Evolutionary conservation across 1,140 invertebrate genomes (phyloP), one percentile per base, ranked within the genome.

Genomic region (Drosophila nannoptera): DNA sequence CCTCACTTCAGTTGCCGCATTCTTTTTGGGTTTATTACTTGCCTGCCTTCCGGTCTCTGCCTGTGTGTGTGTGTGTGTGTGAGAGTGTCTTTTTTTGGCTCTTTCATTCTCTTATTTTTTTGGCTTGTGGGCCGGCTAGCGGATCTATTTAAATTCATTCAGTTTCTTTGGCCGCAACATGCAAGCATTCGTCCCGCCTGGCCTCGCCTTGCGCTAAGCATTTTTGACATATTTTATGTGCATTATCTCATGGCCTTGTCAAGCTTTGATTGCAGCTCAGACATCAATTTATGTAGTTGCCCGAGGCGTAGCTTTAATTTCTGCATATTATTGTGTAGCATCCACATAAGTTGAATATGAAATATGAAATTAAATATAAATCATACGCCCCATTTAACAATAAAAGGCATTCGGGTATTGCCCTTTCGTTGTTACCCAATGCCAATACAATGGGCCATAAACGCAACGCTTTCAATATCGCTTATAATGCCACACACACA

Each of bases 301-400:
- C 56, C 31, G 2, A 12, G 31, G 31, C 22, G 22, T 22, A 3
- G 45, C 54, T 52, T 61, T 67, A 67, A 71, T 67, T 71, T 56
- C 52, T 64, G 31, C 12, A 45, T 45, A 29, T 48, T 35, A 7
- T 12, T 29, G 12, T 4, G 5, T 12, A 29, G 12, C 4, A 54
- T 12, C 29, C 16, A 29, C 59, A 63, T 71, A 55, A 67, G 55
- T 64, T 70, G 38, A 54, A 61, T 53, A 74, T 52, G 49, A 77
- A 77, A 75, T 3, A 77, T 64, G 86, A 86, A 81, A 75, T 69
- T 66, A 81, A 86, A 86, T 81, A 86, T 86, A 81, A 86, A 86
- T 86, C 82, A 86, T 86, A 77, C 81, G 81, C 81, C 75, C 82
- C 77, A 86, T 86, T 86, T 75, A 86, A 86, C 81, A 86, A 86